A percentile compares a stretch with the other conserved stretches of the same genome.
phyloP scores from a whole-genome alignment of 2,113 vertebrate genomes.

The Fukomys damarensis region DNA sequence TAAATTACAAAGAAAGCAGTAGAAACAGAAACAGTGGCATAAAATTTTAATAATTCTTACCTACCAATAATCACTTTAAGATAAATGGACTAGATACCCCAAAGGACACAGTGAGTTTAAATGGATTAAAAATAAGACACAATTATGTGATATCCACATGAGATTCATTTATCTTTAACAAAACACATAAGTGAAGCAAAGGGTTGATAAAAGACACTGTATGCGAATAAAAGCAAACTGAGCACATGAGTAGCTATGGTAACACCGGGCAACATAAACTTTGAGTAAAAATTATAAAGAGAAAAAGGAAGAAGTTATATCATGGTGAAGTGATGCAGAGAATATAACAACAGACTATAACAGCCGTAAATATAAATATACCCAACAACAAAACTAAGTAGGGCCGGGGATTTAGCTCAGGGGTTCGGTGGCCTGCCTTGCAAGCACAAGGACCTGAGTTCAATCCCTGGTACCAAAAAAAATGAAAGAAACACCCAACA shows the following conservation, averaged over 20 bases:
- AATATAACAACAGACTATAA: not conserved
- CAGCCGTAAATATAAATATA: not conserved
- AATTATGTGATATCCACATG: not conserved
- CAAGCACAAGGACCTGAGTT: too few relatives aligned
- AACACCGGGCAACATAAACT: not conserved
- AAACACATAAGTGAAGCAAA: not conserved
- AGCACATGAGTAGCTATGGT: not conserved
- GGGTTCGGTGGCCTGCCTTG: too few relatives aligned
- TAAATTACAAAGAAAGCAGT: not conserved
- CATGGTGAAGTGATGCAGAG: not conserved
- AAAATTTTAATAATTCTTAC: not conserved
- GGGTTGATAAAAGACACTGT: not conserved
- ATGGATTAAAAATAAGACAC: not conserved
- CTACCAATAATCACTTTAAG: not conserved
- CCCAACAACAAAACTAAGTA: too few relatives aligned
- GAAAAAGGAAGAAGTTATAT: not conserved
- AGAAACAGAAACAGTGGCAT: not conserved
- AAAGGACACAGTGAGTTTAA: not conserved
- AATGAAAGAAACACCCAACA: too few relatives aligned
- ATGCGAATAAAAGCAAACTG: not conserved
- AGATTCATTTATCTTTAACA: not conserved
- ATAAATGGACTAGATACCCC: not conserved
- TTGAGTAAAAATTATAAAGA: not conserved
- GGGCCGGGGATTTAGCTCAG: too few relatives aligned
- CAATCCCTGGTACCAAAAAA: too few relatives aligned